Evolutionary conservation across 1,140 invertebrate species (phyloP), one percentile per base, ranked within the genome.

Genomic region (Olivierus martensii): DNA sequence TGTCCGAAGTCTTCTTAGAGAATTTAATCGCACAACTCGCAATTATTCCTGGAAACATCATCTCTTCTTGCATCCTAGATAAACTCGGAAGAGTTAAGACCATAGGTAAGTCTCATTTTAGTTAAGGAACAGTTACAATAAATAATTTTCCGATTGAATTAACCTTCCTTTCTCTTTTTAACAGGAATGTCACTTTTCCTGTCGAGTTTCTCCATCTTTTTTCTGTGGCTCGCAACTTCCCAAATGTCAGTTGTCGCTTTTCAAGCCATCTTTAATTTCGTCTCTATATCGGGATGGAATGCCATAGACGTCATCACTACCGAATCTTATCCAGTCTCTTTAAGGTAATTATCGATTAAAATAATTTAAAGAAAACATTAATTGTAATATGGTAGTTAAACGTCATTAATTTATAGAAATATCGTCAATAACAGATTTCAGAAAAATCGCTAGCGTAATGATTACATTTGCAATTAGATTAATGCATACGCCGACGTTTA

Each of bases 251-350:
- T 70, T 6, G 63, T 70, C 22, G 59, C 60, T 2, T 67, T 68
- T 51, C 66, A 68, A 56, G 62, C 66, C 43, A 56, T 72, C 15
- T 75, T 75, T 63, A 72, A 72, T 50, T 71, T 70, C 28, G 61
- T 76, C 6, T 71, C 71, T 18, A 67, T 71, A 3, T 61, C 68
- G 18, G 72, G 70, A 1, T 76, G 72, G 70, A 74, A 71, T 55
- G 63, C 70, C 12, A 53, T 76, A n/a, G 67, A 74, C 52, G 68
- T 75, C 17, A 59, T 71, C 9, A 66, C 67, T 11, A 67, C 68
- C 1, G 75, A 76, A 56, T 61, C 70, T 0, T 76, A 73, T 52
- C 73, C 73, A 2, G 73, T 73, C 7, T 59, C 69, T 52, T 62
- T 75, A 43, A 73, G 74, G 74, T 76, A 58, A 55, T 14, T 35